Conservation (phyloP, 2,113 vertebrate genomes). For the Protobothrops mucrosquamatus region DNA sequence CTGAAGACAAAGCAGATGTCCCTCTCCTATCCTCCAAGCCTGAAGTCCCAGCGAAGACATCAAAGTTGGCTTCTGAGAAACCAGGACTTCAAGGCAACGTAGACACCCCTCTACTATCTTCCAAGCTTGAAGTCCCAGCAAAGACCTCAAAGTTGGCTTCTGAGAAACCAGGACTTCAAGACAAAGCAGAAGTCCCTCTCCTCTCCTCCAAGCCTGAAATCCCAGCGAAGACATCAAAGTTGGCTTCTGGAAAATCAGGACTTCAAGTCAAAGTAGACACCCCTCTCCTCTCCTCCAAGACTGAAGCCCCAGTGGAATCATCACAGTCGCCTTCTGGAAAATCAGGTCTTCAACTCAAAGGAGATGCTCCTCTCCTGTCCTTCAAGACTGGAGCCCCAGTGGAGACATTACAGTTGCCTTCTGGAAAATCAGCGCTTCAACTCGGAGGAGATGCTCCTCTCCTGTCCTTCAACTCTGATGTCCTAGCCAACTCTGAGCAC, state of each 20-base stretch:
- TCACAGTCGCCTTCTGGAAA: too few relatives aligned
- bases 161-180: too few relatives aligned
- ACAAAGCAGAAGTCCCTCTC: too few relatives aligned
- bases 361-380: not conserved
- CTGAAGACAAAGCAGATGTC: not conserved
- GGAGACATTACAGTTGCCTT: not conserved
- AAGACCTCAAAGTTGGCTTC: too few relatives aligned
- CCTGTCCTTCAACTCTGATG: not conserved
- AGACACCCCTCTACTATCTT: too few relatives aligned
- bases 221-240: not conserved
- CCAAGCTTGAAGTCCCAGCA: too few relatives aligned
- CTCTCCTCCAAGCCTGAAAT: too few relatives aligned
- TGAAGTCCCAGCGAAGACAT: not conserved
- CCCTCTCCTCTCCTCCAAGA: too few relatives aligned
- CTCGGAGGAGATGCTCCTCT: too few relatives aligned
- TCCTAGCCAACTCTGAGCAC: not conserved
- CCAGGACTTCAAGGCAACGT: not conserved
- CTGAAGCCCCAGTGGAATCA: too few relatives aligned
- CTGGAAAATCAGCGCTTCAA: not conserved
- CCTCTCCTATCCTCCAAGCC: not conserved
- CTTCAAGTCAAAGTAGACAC: not conserved
- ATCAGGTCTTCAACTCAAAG: too few relatives aligned
- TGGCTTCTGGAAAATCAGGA: not conserved
- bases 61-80: not conserved
- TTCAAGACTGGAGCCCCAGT: too few relatives aligned